These are phyloP conservation scores for Hymenochirus boettgeri DNA, from an alignment of 2,113 vertebrate genomes.

Conservation along the genomic window DNA sequence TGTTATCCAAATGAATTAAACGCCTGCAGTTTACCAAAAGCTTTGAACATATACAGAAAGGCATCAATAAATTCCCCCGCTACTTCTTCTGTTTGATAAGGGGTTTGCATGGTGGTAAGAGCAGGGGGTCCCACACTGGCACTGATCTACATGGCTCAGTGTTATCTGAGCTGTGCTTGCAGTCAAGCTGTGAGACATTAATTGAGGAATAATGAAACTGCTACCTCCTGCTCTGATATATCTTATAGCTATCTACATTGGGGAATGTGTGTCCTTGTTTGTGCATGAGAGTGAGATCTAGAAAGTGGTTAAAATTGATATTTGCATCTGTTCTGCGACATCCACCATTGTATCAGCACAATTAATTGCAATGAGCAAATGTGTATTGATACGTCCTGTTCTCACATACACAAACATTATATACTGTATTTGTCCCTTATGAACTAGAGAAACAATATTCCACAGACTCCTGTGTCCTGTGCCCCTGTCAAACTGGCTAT, in stretches of 20 bases:
- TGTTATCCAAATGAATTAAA: slow-evolving; percentile 34
- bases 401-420: no score
- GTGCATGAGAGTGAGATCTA: background rate
- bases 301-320: slow-evolving; percentile 15
- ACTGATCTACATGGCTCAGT: slow-evolving; percentile 33
- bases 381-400: no score
- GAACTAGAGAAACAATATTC: no score
- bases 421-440: no score
- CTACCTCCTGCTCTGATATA: slow-evolving; percentile 10
- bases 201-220: slow-evolving; percentile 40
- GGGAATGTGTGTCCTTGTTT: slow-evolving; percentile 18
- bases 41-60: slow-evolving; percentile 12
- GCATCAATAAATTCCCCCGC: slow-evolving; percentile 33
- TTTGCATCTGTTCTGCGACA: background rate
- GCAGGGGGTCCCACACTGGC: slow-evolving; percentile 28
- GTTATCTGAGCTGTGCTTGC: slow-evolving; percentile 4
- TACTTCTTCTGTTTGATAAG: slow-evolving; percentile 35
- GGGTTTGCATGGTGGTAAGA: slow-evolving; percentile 19
- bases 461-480: no score
- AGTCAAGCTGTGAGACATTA: slow-evolving; percentile 31
- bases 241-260: slow-evolving; percentile 7
- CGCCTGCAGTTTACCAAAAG: slow-evolving; percentile 24
- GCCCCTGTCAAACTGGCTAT: no score
- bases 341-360: no score
- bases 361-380: no score